A percentile compares a stretch with the other conserved stretches of the same genome.
Conservation (phyloP, 1,140 invertebrate genomes). For the Pseudomyrmex dendroicus region DNA sequence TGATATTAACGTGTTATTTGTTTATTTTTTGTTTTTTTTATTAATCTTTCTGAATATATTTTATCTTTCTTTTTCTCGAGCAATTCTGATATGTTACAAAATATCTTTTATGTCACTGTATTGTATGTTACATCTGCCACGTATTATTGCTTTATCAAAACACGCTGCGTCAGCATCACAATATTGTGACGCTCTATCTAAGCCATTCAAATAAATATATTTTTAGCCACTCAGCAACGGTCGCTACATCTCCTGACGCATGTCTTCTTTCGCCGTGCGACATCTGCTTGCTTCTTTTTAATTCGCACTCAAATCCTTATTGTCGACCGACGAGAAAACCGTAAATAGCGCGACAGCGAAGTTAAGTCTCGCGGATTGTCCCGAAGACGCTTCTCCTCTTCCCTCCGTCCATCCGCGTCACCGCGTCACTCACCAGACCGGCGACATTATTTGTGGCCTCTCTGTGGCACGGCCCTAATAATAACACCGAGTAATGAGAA, state of each 20-base stretch:
- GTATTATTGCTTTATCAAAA: neutral
- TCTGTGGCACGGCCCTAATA: conserved; percentile 66
- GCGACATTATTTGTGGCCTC: conserved; percentile 70
- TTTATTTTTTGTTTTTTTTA: neutral
- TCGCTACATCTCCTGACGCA: neutral
- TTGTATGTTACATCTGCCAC: neutral
- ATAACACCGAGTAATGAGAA: conserved; percentile 62
- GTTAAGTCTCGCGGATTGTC: conserved; percentile 67
- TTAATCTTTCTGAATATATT: too few species aligned
- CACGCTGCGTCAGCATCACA: too few species aligned
- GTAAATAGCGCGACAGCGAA: conserved; percentile 63
- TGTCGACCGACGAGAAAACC: conserved; percentile 30
- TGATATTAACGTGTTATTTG: conserved; percentile 24
- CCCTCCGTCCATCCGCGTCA: conserved; percentile 33
- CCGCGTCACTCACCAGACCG: conserved; percentile 61
- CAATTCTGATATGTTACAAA: too few species aligned
- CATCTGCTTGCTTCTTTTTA: neutral
- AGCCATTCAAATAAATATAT: neutral
- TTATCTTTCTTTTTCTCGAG: too few species aligned
- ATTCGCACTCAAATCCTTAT: conserved; percentile 3
- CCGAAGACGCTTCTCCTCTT: conserved; percentile 51
- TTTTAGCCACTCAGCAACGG: conserved; percentile 23
- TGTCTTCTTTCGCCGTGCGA: neutral
- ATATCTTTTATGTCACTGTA: too few species aligned
- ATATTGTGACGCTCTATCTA: neutral